Percentiles rank a stretch among this genome's conserved stretches.
phyloP scores from a whole-genome alignment of 2,888 invertebrate species.

The Sesamia inferens region DNA sequence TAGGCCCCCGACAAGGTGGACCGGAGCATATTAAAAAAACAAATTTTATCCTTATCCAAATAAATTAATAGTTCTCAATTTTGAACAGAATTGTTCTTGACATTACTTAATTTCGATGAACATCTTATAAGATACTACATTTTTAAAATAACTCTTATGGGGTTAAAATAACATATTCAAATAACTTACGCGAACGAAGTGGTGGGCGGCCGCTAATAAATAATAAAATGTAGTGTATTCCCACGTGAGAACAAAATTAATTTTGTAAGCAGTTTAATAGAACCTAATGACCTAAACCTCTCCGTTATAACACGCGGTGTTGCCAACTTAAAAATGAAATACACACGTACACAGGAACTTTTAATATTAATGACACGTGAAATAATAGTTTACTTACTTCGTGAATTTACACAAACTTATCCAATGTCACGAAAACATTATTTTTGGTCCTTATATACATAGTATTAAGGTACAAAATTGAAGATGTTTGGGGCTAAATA shows the following conservation, averaged over 20 bases:
- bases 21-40: no score
- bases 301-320: conserved; percentile 21
- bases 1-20: no score
- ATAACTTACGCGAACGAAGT: no score
- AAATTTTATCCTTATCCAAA: no score
- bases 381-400: conserved; percentile 56
- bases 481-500: conserved; percentile 30
- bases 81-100: no score
- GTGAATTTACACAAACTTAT: conserved; percentile 56
- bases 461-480: conserved; percentile 66
- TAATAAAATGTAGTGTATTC: neutral
- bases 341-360: conserved; percentile 52
- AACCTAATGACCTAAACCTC: conserved; percentile 40
- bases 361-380: conserved; percentile 61
- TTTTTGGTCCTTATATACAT: conserved; percentile 39
- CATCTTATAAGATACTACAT: no score
- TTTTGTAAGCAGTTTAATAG: conserved; percentile 5
- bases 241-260: neutral
- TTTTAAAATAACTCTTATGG: no score
- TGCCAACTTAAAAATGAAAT: conserved; percentile 56
- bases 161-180: no score
- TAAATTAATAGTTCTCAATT: no score
- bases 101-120: no score
- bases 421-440: conserved; percentile 7
- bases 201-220: no score